Base-by-base conservation (phyloP, 2,113 vertebrate species). In the Chunga burmeisteri region DNA sequence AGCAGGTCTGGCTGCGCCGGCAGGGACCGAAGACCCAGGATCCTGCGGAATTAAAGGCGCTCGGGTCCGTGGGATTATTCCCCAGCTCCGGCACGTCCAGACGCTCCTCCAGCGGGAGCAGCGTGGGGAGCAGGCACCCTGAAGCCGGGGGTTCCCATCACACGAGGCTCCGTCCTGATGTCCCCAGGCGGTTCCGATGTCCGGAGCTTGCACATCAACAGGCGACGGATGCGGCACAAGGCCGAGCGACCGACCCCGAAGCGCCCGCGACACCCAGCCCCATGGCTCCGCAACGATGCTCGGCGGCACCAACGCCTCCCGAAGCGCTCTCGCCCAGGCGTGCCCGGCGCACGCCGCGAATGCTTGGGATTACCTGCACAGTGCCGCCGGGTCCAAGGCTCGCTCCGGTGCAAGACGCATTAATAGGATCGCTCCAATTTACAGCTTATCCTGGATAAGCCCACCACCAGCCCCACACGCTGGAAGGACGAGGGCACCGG, bases 221-320 rank as follows among this genome's bases (percentile, higher is more conserved):
- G 59, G 34, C 4, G 2, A 71, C 0, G 1, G 62, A 73, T 4
- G 53, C 5, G 2, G 38, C 58, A 44, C 63, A 2, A 72, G 32
- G 44, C 40, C 11, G 2, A 56, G 30, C 8, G 11, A 53, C 58
- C 16, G 3, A 14, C 13, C 79, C 32, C 5, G 0, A 26, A 56
- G 42, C 5, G 2, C 53, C 40, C 27, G 1, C 0, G 3, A 27
- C n/a, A 63, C 47, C 55, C 0, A 0, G 34, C 27, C 7, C 40
- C 7, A 2, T 0, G 14, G 52, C 55, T 26, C 61, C 59, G 86
- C 71, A 32, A 17, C 0, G 8, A 18, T 71, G 68, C 63, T 66
- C 16, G 1, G 79, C 3, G 3, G 61, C 83, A 83, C 62, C 47
- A 16, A 3, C 5, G 1, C 50, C 40, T 55, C 53, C 46, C 1